These are phyloP conservation scores for Lasioglossum vierecki DNA, from an alignment of 2,888 invertebrate species.

Conservation along the genomic window DNA sequence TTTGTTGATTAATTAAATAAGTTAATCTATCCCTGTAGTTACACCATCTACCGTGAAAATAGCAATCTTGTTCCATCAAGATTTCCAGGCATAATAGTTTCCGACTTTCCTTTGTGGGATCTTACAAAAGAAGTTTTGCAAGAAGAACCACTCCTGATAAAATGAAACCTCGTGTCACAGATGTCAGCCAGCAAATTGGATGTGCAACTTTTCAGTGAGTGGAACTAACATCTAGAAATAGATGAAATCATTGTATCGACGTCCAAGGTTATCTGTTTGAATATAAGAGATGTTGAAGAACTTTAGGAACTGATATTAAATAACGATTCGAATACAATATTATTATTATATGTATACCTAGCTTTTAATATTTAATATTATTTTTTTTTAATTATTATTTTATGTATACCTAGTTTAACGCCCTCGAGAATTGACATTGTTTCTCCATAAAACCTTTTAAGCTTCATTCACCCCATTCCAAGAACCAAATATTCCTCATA, in stretches of 20 bases:
- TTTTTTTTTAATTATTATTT: too few species aligned
- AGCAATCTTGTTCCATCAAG: not conserved
- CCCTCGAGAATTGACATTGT: too few species aligned
- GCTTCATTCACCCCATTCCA: too few species aligned
- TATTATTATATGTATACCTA: too few species aligned
- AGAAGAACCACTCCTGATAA: not conserved
- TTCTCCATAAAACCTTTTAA: too few species aligned
- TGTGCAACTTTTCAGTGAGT: not conserved
- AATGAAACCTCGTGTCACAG: not conserved
- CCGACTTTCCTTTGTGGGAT: not conserved
- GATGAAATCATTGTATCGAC: not conserved
- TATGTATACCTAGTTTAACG: too few species aligned
- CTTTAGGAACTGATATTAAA: not conserved
- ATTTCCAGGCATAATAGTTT: not conserved
- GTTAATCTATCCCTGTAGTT: not conserved
- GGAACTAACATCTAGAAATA: not conserved
- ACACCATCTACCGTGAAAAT: not conserved
- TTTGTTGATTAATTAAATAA: not conserved
- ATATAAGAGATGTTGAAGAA: not conserved
- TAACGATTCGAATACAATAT: too few species aligned
- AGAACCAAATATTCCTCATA: too few species aligned
- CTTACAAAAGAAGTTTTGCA: not conserved
- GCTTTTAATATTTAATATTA: too few species aligned
- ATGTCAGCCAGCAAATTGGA: not conserved
- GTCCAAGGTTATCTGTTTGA: not conserved